Evolutionary conservation across 2,113 vertebrate species (phyloP), one percentile per base, ranked within the genome.

Genomic region (Phaetusa simplex): DNA sequence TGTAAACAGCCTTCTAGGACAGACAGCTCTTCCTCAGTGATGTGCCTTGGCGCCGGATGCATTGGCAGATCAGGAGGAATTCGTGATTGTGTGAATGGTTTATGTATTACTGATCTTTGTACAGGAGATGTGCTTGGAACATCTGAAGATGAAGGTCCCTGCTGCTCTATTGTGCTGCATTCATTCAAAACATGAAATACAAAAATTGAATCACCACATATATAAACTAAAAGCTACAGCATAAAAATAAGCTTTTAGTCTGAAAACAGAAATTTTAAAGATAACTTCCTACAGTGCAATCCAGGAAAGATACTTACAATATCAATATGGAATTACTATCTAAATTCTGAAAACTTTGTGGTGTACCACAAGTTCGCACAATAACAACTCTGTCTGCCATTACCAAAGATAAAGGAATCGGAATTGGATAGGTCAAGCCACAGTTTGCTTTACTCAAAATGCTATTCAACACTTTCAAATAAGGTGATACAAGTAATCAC

Each of bases 51-150:
- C 32, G 99, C 99, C 0, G 99, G 99, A 97, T 99, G 99, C 99
- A 99, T 99, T 5, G 99, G 99, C 88, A 99, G 97, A 90, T 99
- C 99, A 4, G 99, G 99, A 36, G 99, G 99, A 67, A 99, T 98
- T 53, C 99, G 98, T 36, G 99, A 99, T 93, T 99, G 99, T 8
- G 99, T 99, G 96, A 99, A 99, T 11, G 99, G 99, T 97, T 99
- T 99, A 88, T 99, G 99, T 83, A 99, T 98, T 53, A 99, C 97
- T 26, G 98, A 98, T 95, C 99, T 98, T 55, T 98, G 99, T 92
- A 91, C 96, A 55, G 98, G 94, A 69, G 98, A 96, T 58, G 98
- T 98, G 62, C 98, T 92, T 45, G 99, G 98, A 88, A 97, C 91
- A 88, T 99, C 99, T 87, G 98, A 96, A 58, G 98, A 97, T 64